Evolutionary conservation across 2,797 vertebrate species (phyloP), one percentile per base, ranked within the genome.

Genomic region (Hafferia zeledoni): DNA sequence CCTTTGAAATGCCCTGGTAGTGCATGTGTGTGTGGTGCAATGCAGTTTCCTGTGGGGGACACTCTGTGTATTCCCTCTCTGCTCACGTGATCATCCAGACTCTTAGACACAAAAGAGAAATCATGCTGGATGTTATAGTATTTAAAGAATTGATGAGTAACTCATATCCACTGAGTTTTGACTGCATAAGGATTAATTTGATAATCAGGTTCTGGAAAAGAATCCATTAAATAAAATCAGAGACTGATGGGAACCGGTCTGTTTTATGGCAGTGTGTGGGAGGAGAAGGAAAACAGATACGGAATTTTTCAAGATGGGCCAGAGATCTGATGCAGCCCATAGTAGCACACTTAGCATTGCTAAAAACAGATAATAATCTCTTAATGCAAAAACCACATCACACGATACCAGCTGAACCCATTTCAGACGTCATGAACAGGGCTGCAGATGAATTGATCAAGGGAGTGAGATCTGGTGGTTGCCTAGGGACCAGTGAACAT

Each of bases 401-500:
- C 17, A 37, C 60, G 75, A 33, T 70, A 49, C 13, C 71, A 93
- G 75, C 78, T 87, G 79, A 91, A 85, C 60, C 50, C 59, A 37
- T 92, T 93, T 83, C 75, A 69, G 86, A 89, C 1, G 13, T 95
- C 95, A 92, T 24, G 17, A 85, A 27, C 17, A 69, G 60, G 49
- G 39, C 70, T 85, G 63, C 46, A 59, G 79, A 89, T 61, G 72
- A 89, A 86, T 56, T 94, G 89, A 95, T 96, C 89, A 92, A 90
- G 77, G 74, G 37, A 87, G 39, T 94, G 87, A 85, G 82, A 85
- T 85, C 50, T 85, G 60, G 57, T 85, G 75, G 94, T 95, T 95
- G 95, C 92, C 60, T 95, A 93, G 94, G 95, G 90, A 95, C 86
- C 43, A 52, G 47, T 3, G 60, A 90, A 46, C 75, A 33, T 65